Evolutionary conservation across 2,113 vertebrate species (phyloP).

Genomic region (Apaloderma vittatum): DNA sequence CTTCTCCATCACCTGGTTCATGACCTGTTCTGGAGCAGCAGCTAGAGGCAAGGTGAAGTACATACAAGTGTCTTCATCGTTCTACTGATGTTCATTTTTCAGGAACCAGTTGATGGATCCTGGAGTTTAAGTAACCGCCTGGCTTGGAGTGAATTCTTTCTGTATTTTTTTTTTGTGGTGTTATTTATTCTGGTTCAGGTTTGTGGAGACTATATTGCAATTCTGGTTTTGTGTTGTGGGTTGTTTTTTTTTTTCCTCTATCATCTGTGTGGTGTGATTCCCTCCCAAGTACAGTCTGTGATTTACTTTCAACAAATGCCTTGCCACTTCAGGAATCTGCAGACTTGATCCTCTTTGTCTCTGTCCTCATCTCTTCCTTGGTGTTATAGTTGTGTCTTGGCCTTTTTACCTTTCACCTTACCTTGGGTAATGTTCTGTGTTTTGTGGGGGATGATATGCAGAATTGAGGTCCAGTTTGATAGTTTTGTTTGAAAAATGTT

Average conservation of each 20-base stretch:
- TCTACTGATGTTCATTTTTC: neutral
- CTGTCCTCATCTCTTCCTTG: neutral
- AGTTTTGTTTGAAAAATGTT: neutral
- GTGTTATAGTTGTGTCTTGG: neutral
- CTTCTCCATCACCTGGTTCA: neutral
- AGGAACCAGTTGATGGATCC: neutral
- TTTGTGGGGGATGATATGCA: neutral
- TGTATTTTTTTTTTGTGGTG: neutral
- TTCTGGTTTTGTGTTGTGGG: neutral
- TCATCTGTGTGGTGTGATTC: neutral
- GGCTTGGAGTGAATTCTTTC: neutral
- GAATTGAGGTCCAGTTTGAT: neutral
- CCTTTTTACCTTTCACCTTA: neutral
- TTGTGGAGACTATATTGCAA: neutral
- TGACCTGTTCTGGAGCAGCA: neutral
- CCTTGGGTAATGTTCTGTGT: neutral
- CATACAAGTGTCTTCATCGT: fast-evolving
- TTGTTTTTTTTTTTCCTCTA: neutral
- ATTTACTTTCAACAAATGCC: neutral
- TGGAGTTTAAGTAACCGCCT: neutral
- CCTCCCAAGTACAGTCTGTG: fast-evolving
- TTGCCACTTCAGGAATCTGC: neutral
- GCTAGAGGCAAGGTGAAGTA: neutral
- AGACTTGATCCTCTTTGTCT: neutral
- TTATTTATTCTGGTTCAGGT: neutral